phyloP scores from a whole-genome alignment of 2,113 vertebrate genomes.

The Channa maculata region DNA sequence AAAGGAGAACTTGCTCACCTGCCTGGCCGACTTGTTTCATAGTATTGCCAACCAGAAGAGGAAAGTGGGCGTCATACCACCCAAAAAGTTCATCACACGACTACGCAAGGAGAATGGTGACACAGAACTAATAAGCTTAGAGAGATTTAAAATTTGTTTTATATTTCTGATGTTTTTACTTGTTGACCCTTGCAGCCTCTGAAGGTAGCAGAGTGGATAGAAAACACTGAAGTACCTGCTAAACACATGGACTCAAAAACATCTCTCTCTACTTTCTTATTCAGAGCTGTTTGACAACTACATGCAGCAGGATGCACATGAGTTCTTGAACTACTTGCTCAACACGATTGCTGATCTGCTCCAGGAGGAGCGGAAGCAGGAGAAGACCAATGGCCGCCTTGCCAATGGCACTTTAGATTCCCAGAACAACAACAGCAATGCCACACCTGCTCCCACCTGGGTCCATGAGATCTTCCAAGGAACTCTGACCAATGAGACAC shows the following conservation, averaged over 20 bases:
- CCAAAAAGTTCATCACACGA: slow-evolving; percentile 98
- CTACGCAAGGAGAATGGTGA: slow-evolving; percentile 97
- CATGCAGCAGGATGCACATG: slow-evolving; percentile 99
- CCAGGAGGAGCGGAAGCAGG: slow-evolving; percentile 97
- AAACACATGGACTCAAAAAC: background rate
- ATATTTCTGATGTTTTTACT: no score
- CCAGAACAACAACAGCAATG: slow-evolving; percentile 89
- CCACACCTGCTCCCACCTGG: slow-evolving; percentile 91
- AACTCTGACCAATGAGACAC: slow-evolving; percentile 98
- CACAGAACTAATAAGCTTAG: no score
- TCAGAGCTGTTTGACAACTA: slow-evolving; percentile 99
- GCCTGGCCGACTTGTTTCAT: slow-evolving; percentile 96
- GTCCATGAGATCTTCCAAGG: slow-evolving; percentile 99
- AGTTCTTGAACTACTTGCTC: slow-evolving; percentile 98
- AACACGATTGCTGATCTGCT: slow-evolving; percentile 98
- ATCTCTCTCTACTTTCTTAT: background rate
- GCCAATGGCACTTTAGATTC: slow-evolving; percentile 91
- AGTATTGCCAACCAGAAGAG: slow-evolving; percentile 99
- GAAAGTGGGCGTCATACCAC: slow-evolving; percentile 98
- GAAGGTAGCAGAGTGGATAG: no score
- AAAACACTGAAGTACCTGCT: background rate
- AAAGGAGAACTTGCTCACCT: slow-evolving; percentile 97
- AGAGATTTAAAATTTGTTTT: background rate
- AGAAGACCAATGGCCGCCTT: slow-evolving; percentile 95
- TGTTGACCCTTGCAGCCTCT: no score